phyloP scores from a whole-genome alignment of 1,140 invertebrate species.

The Plodia interpunctella region DNA sequence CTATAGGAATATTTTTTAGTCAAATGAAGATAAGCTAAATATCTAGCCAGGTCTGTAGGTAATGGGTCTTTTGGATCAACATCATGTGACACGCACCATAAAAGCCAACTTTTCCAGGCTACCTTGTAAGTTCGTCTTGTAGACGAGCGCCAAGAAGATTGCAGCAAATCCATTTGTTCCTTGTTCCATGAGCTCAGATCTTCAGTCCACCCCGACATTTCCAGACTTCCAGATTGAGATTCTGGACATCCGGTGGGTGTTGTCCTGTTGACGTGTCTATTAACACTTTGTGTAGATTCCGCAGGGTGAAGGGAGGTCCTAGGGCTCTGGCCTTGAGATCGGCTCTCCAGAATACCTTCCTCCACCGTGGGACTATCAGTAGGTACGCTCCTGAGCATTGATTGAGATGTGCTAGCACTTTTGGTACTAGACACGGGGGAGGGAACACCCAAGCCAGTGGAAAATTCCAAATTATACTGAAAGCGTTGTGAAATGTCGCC shows the following conservation, averaged over 20 bases:
- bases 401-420: slow-evolving; percentile 27
- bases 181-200: background rate
- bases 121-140: background rate
- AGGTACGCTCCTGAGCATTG: slow-evolving; percentile 20
- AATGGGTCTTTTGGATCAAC: background rate
- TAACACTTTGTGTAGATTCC: slow-evolving; percentile 13
- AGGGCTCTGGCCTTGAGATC: slow-evolving; percentile 26
- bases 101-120: background rate
- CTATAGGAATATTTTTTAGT: slow-evolving; percentile 20
- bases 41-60: background rate
- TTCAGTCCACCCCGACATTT: slow-evolving; percentile 2
- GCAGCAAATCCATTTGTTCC: background rate
- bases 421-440: slow-evolving; percentile 31
- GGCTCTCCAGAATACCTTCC: slow-evolving; percentile 31
- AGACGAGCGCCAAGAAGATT: background rate
- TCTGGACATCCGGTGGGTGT: background rate
- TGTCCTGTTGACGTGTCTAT: slow-evolving; percentile 23
- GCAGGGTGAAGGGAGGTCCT: slow-evolving; percentile 21
- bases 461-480: slow-evolving; percentile 28
- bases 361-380: slow-evolving; percentile 31
- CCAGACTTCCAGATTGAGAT: slow-evolving; percentile 1
- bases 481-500: slow-evolving; percentile 35
- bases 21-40: slow-evolving; percentile 6
- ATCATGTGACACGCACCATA: background rate
- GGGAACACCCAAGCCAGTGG: slow-evolving; percentile 48